phyloP scores from a whole-genome alignment of 2,113 vertebrate species.

The Xenopus tropicalis region UCB_Xtro_10.0 CM004446.2:81130001-81130500 shows the following conservation, averaged over 20 bases:
- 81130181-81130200: slow-evolving; percentile 4
- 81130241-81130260: slow-evolving; percentile 73
- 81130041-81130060: too few species aligned
- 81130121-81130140: too few species aligned
- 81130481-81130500: too few species aligned
- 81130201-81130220: slow-evolving; percentile 62
- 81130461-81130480: slow-evolving; percentile 85
- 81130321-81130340: slow-evolving; percentile 87
- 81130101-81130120: too few species aligned
- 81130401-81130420: slow-evolving; percentile 97
- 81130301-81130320: slow-evolving; percentile 77
- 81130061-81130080: too few species aligned
- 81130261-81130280: slow-evolving; percentile 87
- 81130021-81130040: too few species aligned
- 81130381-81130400: slow-evolving; percentile 90
- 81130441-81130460: slow-evolving; percentile 82
- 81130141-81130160: too few species aligned
- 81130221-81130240: slow-evolving; percentile 79
- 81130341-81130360: slow-evolving; percentile 93
- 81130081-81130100: too few species aligned
- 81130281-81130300: slow-evolving; percentile 86
- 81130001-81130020: too few species aligned
- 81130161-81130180: neutral
- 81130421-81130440: slow-evolving; percentile 82
- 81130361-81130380: slow-evolving; percentile 87